phyloP scores from a whole-genome alignment of 1,140 invertebrate species.

The Penaeus japonicus region DNA sequence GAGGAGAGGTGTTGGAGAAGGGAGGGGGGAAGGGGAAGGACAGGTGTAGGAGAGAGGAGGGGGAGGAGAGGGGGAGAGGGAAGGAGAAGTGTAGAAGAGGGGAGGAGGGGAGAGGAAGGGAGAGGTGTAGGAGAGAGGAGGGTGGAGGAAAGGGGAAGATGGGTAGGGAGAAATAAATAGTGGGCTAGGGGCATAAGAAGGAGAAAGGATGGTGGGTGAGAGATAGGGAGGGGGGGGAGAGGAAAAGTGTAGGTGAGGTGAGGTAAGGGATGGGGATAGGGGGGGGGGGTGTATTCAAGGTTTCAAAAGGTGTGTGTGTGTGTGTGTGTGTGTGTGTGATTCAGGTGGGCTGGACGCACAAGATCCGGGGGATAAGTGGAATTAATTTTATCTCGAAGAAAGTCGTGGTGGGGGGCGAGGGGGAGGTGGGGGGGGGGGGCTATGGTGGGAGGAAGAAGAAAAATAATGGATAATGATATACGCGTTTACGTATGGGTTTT shows the following conservation, averaged over 20 bases:
- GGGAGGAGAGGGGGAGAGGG: not conserved
- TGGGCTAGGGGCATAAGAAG: not conserved
- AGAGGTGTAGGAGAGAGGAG: not conserved
- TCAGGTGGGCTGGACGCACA: too few species aligned
- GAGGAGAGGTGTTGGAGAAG: not conserved
- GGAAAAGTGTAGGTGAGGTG: not conserved
- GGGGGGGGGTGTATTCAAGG: too few species aligned
- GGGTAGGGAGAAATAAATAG: not conserved
- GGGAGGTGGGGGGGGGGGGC: too few species aligned
- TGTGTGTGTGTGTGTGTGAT: too few species aligned
- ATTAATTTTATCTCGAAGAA: too few species aligned
- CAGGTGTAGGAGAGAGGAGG: not conserved
- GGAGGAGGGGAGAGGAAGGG: not conserved
- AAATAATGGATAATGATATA: too few species aligned
- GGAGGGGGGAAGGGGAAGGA: not conserved
- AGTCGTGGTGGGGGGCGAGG: too few species aligned
- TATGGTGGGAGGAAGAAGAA: too few species aligned
- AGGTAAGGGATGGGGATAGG: not conserved
- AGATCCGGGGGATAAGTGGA: too few species aligned
- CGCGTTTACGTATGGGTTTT: too few species aligned
- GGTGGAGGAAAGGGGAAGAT: not conserved
- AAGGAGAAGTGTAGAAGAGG: not conserved
- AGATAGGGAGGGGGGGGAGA: not conserved
- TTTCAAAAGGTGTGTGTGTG: too few species aligned
- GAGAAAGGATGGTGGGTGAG: not conserved